Percentiles rank a stretch among this genome's conserved stretches.
phyloP scores from a whole-genome alignment of 2,888 invertebrate genomes.

The Willowsia nigromaculata region DNA sequence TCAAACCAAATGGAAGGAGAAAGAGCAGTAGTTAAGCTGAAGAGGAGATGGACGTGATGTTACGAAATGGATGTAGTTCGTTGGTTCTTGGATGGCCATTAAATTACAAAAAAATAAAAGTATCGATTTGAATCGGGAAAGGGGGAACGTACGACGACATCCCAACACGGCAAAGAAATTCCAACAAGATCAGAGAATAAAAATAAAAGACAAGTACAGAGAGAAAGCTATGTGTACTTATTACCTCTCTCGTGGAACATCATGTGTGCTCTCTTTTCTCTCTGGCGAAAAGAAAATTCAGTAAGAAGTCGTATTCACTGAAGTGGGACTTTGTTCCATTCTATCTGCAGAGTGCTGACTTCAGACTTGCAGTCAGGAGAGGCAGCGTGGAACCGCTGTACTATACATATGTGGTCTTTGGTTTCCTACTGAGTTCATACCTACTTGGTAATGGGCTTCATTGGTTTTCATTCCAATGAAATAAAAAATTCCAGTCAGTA shows the following conservation, averaged over 20 bases:
- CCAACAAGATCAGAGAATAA: constrained; percentile 6
- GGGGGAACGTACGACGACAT: not conserved
- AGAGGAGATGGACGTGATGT: constrained; percentile 57
- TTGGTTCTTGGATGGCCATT: constrained; percentile 1
- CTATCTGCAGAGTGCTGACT: not conserved
- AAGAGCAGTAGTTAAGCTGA: constrained; percentile 39
- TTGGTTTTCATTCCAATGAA: too few species aligned
- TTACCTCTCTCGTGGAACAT: not conserved
- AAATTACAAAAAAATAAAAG: constrained; percentile 19
- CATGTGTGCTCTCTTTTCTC: not conserved
- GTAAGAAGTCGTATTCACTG: not conserved
- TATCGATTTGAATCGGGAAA: constrained; percentile 57
- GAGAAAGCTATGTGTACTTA: constrained; percentile 22
- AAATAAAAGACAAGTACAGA: not conserved
- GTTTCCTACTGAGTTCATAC: not conserved
- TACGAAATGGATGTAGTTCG: not conserved
- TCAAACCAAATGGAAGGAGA: not conserved
- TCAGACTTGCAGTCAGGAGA: not conserved
- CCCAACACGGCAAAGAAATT: constrained; percentile 18
- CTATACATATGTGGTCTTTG: constrained; percentile 33
- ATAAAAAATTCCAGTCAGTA: too few species aligned
- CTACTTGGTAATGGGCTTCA: too few species aligned
- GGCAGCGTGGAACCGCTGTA: not conserved
- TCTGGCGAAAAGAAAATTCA: not conserved
- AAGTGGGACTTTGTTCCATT: constrained; percentile 48